phyloP scores from a whole-genome alignment of 2,888 invertebrate species.

The Shargacucullia verbasci region DNA sequence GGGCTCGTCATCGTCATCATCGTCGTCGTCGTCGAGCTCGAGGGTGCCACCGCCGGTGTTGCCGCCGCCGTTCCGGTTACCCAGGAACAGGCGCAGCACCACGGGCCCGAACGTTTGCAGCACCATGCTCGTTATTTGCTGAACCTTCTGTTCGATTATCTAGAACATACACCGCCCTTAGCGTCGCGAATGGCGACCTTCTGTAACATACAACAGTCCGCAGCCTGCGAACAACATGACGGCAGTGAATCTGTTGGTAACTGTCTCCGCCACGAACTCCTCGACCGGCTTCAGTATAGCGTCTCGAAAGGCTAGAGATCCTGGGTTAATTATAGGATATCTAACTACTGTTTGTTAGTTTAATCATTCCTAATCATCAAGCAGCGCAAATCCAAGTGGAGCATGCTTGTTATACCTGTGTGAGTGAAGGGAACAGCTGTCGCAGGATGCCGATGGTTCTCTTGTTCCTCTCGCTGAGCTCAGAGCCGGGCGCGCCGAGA shows the following conservation, averaged over 20 bases:
- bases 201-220: conserved; percentile 19
- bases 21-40: conserved; percentile 89
- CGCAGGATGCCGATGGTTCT: conserved; percentile 93
- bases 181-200: conserved; percentile 53
- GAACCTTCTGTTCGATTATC: conserved; percentile 94
- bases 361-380: background rate
- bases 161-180: conserved; percentile 84
- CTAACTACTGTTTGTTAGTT: conserved; percentile 31
- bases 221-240: conserved; percentile 6
- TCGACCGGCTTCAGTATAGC: conserved; percentile 10
- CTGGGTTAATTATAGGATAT: conserved; percentile 27
- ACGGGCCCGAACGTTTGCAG: conserved; percentile 94
- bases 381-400: background rate
- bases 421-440: conserved; percentile 92
- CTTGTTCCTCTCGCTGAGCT: conserved; percentile 92
- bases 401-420: conserved; percentile 89
- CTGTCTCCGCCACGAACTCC: conserved; percentile 12
- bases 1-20: conserved; percentile 88
- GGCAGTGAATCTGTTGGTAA: background rate
- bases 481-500: conserved; percentile 90
- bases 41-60: conserved; percentile 80
- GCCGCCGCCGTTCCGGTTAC: conserved; percentile 79
- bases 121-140: conserved; percentile 92
- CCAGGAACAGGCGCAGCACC: conserved; percentile 90
- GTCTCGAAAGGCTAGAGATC: conserved; percentile 18